Evolutionary conservation across 2,113 vertebrate species (phyloP), one percentile per base, ranked within the genome.

Genomic region (Ptychochromis oligacanthus): DNA sequence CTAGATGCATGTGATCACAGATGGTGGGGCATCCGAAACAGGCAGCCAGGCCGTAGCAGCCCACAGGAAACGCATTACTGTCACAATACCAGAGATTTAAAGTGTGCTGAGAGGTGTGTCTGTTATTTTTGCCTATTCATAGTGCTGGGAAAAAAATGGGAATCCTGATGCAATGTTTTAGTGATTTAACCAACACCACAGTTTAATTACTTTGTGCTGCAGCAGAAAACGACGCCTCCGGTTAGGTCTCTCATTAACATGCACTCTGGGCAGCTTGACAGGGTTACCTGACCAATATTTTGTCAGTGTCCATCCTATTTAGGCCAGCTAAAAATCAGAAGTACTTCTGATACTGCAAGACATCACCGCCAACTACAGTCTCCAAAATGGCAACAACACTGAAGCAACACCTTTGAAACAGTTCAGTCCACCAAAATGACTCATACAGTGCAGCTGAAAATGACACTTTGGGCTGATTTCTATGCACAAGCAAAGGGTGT

Each of bases 1-100:
- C 61, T 72, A 40, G 34, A 34, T 24, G 36, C 40, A 14, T 26
- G 61, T 12, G 57, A 46, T 36, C 85, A 84, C 86, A 88, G 86
- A 88, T 82, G 86, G 75, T 5, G 76, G 52, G 24, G 18, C 14
- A 12, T 79, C 86, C 12, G 17, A 26, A n/a, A 59, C 55, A 17
- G 20, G 28, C 24, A 1, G 0, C 28, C 34, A 10, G 75, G 59
- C 22, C 46, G 31, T 59, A 59, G 10, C 62, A 57, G 6, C 4
- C 17, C 31, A 17, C 59, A 54, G 70, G 10, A 0, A 52, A 49
- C 28, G 11, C 34, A 9, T 20, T 15, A 38, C 58, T 76, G 49
- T 49, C 24, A 58, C 10, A 0, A 43, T 0, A 13, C n/a, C 52
- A 7, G 34, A 36, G 60, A 36, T 6, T 20, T 15, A 34, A 34